phyloP scores from a whole-genome alignment of 2,113 vertebrate genomes.

The Perca fluviatilis region DNA sequence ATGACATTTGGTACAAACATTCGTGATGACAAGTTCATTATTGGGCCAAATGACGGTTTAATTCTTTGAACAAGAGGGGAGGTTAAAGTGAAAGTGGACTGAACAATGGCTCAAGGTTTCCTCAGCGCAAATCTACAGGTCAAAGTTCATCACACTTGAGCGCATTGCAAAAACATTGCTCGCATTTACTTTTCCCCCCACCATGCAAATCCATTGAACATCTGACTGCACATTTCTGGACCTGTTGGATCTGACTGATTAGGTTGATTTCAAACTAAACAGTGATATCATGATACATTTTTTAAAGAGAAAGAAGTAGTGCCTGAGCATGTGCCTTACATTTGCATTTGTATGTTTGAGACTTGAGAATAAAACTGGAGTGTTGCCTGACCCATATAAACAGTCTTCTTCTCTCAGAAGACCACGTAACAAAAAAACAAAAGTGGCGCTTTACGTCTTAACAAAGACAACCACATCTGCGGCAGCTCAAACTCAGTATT shows the following conservation, averaged over 20 bases:
- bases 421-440: constrained; percentile 13
- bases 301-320: constrained; percentile 2
- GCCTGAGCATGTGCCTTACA: constrained; percentile 1
- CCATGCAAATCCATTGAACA: too few species aligned
- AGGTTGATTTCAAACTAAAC: not conserved
- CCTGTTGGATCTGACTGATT: too few species aligned
- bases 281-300: not conserved
- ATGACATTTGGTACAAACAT: too few species aligned
- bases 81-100: not conserved
- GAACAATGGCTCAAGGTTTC: too few species aligned
- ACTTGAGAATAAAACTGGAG: constrained; percentile 1
- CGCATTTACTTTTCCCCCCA: too few species aligned
- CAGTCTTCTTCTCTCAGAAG: not conserved
- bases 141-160: not conserved
- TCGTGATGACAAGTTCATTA: too few species aligned
- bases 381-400: constrained; percentile 42
- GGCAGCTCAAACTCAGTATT: constrained; percentile 2
- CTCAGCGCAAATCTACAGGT: not conserved
- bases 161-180: too few species aligned
- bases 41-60: too few species aligned
- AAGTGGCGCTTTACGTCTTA: not conserved
- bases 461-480: not conserved
- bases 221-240: too few species aligned
- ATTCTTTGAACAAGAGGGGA: not conserved
- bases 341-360: constrained; percentile 13